phyloP scores from a whole-genome alignment of 2,113 vertebrate species.

The Campylomormyrus tamandua region DNA sequence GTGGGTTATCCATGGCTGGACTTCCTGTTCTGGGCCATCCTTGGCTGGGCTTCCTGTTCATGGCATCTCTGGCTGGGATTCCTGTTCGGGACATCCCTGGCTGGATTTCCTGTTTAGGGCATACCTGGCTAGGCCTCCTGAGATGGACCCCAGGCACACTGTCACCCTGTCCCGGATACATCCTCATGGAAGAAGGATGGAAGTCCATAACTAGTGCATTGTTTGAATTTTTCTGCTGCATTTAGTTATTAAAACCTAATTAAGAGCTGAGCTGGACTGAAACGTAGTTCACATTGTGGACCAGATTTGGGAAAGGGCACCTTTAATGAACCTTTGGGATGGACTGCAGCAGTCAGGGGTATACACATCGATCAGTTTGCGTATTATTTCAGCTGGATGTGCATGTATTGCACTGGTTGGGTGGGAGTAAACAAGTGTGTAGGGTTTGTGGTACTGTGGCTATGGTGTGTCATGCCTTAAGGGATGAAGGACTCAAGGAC shows the following conservation, averaged over 20 bases:
- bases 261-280: background rate
- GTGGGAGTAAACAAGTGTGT: background rate
- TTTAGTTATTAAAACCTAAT: background rate
- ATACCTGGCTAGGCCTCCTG: background rate
- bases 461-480: background rate
- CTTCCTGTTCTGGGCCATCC: background rate
- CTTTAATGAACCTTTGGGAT: background rate
- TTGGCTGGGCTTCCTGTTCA: background rate
- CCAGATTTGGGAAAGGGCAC: background rate
- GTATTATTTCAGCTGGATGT: background rate
- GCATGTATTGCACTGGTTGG: background rate
- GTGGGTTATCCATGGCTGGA: no score
- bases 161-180: background rate
- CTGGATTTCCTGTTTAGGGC: background rate
- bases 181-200: background rate
- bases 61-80: background rate
- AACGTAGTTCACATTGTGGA: background rate
- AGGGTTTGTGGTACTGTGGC: background rate
- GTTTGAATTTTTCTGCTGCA: background rate
- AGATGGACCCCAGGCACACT: background rate
- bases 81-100: background rate
- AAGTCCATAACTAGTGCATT: background rate
- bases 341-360: background rate
- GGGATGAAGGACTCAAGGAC: background rate
- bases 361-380: background rate